Evolutionary conservation across 2,113 vertebrate species (phyloP).

Genomic region (Petrocephalus microphthalmus): DNA sequence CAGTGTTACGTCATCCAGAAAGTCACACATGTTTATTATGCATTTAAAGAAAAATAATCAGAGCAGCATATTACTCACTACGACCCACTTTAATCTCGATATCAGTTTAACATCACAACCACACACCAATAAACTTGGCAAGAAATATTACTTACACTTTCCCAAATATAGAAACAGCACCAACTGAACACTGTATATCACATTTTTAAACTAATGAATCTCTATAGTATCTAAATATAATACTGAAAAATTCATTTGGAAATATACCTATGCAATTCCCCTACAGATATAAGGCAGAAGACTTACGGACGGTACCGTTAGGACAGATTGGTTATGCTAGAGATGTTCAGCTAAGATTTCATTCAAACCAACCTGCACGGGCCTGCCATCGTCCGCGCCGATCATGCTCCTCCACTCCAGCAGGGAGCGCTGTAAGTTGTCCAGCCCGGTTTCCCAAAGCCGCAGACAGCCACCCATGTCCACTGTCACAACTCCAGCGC

Average conservation of each 20-base stretch:
- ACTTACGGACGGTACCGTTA: background rate
- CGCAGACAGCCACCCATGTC: constrained; percentile 82
- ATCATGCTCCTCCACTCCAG: constrained; percentile 94
- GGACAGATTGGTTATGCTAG: background rate
- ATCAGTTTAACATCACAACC: background rate
- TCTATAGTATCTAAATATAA: background rate
- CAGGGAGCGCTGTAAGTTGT: constrained; percentile 77
- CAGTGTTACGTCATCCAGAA: background rate
- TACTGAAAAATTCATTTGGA: background rate
- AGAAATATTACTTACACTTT: background rate
- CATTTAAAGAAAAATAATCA: background rate
- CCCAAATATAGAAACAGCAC: background rate
- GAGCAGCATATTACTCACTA: background rate
- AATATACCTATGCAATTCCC: background rate
- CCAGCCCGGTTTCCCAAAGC: constrained; percentile 87
- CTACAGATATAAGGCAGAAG: background rate
- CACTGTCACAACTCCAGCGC: constrained; percentile 74
- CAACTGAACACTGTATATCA: background rate
- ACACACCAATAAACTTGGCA: background rate
- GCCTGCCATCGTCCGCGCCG: constrained; percentile 72
- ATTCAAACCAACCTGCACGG: constrained; percentile 75
- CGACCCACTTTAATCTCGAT: background rate
- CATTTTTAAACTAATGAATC: background rate
- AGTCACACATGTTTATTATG: background rate
- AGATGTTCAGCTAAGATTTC: background rate